phyloP scores from a whole-genome alignment of 2,888 invertebrate species.

The Augochlorella aurata region DNA sequence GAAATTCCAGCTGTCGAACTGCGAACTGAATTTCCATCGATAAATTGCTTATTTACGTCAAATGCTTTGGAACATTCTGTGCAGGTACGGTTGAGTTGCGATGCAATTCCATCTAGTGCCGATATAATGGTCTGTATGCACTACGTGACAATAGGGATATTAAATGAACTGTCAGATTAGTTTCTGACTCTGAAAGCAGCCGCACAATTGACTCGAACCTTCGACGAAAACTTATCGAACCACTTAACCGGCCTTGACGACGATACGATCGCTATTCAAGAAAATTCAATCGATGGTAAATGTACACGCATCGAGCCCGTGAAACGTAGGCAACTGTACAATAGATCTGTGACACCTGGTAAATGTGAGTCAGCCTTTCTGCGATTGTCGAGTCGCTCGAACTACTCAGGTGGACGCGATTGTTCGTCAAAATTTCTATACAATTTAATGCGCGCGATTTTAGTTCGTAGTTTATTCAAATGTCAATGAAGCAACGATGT shows the following conservation, averaged over 20 bases:
- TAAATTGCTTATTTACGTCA: constrained; percentile 57
- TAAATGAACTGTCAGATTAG: constrained; percentile 47
- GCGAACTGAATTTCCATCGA: constrained; percentile 36
- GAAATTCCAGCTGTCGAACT: constrained; percentile 42
- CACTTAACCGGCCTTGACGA: constrained; percentile 8
- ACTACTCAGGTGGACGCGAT: not conserved
- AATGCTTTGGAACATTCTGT: constrained; percentile 48
- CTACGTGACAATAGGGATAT: constrained; percentile 31
- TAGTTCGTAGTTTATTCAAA: too few species aligned
- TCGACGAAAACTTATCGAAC: not conserved
- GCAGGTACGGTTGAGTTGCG: constrained; percentile 19
- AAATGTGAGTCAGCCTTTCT: not conserved
- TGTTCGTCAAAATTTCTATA: too few species aligned
- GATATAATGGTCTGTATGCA: constrained; percentile 30
- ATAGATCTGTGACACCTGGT: not conserved
- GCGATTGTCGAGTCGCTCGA: not conserved
- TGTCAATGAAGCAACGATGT: too few species aligned
- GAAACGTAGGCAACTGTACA: not conserved
- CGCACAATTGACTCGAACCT: constrained; percentile 20
- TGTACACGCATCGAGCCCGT: not conserved
- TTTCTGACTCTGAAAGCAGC: constrained; percentile 37
- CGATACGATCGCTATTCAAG: not conserved
- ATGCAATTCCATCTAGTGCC: constrained; percentile 33
- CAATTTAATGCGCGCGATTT: too few species aligned
- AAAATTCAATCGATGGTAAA: not conserved